Evolutionary conservation across 2,113 vertebrate species (phyloP).

Genomic region (Haplochromis vanheusdeni): DNA sequence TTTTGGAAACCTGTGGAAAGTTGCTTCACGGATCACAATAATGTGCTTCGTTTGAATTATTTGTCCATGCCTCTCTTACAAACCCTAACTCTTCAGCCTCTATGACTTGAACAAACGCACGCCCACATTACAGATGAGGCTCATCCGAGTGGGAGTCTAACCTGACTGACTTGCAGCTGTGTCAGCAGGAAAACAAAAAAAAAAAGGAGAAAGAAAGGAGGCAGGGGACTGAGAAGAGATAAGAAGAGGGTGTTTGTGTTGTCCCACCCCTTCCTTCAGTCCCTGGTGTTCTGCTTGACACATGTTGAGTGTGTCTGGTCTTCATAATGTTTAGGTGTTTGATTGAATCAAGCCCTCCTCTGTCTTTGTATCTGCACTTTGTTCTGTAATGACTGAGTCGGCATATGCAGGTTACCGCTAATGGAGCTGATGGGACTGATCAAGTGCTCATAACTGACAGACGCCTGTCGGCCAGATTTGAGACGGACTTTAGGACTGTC

Average conservation of each 20-base stretch:
- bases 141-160: constrained; percentile 16
- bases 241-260: constrained; percentile 21
- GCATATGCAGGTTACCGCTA: not conserved
- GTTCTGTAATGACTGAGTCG: not conserved
- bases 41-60: not conserved
- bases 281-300: not conserved
- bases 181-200: constrained; percentile 30
- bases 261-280: not conserved
- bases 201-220: not conserved
- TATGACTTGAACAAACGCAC: constrained; percentile 34
- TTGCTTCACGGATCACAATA: not conserved
- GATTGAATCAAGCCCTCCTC: not conserved
- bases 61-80: not conserved
- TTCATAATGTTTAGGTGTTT: not conserved
- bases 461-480: not conserved
- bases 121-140: constrained; percentile 13
- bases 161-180: constrained; percentile 35
- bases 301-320: not conserved
- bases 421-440: not conserved
- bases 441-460: not conserved
- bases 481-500: not conserved
- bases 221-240: constrained; percentile 7
- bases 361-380: not conserved
- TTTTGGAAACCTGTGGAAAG: not conserved
- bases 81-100: not conserved